Conservation (phyloP, 2,888 invertebrate species). For the Encarsia formosa region DNA sequence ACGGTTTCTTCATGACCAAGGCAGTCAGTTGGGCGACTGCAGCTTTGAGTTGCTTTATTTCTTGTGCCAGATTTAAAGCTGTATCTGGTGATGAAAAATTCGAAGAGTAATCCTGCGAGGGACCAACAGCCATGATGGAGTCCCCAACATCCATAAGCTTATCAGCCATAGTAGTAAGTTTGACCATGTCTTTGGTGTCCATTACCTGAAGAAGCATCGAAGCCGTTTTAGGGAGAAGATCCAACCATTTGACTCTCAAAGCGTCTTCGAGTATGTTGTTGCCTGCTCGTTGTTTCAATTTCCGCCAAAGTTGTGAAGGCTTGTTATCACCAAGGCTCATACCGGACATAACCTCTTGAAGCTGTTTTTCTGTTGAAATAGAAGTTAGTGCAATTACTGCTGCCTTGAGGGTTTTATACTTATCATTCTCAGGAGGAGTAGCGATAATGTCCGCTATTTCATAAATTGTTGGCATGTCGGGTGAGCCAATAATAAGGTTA, state of each 20-base stretch:
- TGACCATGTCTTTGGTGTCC: neutral
- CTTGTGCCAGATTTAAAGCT: neutral
- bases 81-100: neutral
- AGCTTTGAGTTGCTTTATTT: neutral
- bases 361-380: neutral
- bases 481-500: no score
- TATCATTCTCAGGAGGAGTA: no score
- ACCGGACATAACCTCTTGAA: neutral
- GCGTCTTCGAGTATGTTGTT: neutral
- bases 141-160: neutral
- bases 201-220: neutral
- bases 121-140: neutral
- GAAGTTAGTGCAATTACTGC: neutral
- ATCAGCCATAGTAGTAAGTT: neutral
- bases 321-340: neutral
- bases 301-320: neutral
- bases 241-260: neutral
- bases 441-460: no score
- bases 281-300: neutral
- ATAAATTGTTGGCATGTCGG: no score
- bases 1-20: no score
- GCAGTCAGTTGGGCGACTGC: neutral
- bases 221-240: neutral
- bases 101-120: neutral
- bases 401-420: neutral